Evolutionary conservation across 2,113 vertebrate genomes (phyloP), one percentile per base, ranked within the genome.

Genomic region (Hepsetus odoe): DNA sequence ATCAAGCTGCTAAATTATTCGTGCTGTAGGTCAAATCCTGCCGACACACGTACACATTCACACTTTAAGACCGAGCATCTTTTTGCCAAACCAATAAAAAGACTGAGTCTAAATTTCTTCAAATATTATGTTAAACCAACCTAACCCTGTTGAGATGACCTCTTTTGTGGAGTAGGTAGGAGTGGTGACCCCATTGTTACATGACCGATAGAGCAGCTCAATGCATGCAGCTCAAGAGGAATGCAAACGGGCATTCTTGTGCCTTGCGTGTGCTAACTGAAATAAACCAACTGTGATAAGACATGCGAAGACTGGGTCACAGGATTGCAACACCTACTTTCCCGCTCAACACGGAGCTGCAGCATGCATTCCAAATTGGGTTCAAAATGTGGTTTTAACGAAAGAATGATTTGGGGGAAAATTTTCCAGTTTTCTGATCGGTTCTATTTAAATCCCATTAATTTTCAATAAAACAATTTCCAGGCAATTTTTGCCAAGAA

Each of bases 201-300:
- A 6, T 2, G 61, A 65, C 69, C 35, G 62, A 28, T 32, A n/a
- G 24, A 42, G 55, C 35, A 68, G 56, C 9, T 8, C 13, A 44
- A 65, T 10, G 38, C 32, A 42, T n/a, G 72, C 61, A 53, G 18
- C 28, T 28, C 14, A 11, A 33, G 14, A 64, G n/a, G 46, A 77
- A 80, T 74, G 69, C 71, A 70, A 42, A 56, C 35, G 7, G 49
- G 18, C 38, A 22, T 62, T 76, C 28, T 67, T 55, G 49, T 62
- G 53, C 26, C 74, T 73, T 42, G 59, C 68, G 75, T 11, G 64
- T 56, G 70, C 33, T 40, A 0, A 49, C 42, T 9, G 22, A 53
- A 77, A 61, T 40, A 53, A 68, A 74, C 64, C 64, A 73, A 66
- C 58, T 20, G 40, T n/a, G 56, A 71, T 38, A 61, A 59, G 55